Evolutionary conservation across 2,113 vertebrate species (phyloP).

Genomic region (Chaenogobius annularis): DNA sequence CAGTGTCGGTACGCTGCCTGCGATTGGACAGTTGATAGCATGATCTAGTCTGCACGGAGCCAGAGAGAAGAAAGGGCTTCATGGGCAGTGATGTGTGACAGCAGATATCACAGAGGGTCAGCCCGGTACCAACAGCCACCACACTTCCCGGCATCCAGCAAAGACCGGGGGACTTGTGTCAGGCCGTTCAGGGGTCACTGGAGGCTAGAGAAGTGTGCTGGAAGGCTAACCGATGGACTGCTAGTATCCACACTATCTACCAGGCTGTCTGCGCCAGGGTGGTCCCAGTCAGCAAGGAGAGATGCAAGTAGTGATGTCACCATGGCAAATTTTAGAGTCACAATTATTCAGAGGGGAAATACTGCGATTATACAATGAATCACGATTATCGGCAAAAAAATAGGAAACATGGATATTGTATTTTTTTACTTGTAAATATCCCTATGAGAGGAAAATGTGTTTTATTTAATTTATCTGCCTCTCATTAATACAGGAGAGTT

Average conservation of each 20-base stretch:
- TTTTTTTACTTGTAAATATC: no score
- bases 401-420: no score
- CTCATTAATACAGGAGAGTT: no score
- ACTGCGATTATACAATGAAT: no score
- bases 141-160: slow-evolving; percentile 69
- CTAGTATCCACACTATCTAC: slow-evolving; percentile 35
- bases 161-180: slow-evolving; percentile 56
- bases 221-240: slow-evolving; percentile 7
- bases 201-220: slow-evolving; percentile 48
- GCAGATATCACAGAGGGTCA: slow-evolving; percentile 76
- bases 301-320: slow-evolving; percentile 2
- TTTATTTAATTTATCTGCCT: no score
- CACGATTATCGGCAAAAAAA: no score
- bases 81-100: slow-evolving; percentile 71
- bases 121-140: slow-evolving; percentile 64
- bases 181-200: slow-evolving; percentile 69
- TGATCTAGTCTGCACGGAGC: slow-evolving; percentile 64
- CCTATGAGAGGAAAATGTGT: no score
- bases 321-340: no score
- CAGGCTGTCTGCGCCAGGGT: slow-evolving; percentile 67
- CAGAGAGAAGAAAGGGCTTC: slow-evolving; percentile 67
- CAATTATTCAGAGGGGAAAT: no score
- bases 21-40: slow-evolving; percentile 57
- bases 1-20: slow-evolving; percentile 33
- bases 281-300: slow-evolving; percentile 59